phyloP scores from a whole-genome alignment of 1,140 invertebrate species.

The Thaumatotibia leucotreta region DNA sequence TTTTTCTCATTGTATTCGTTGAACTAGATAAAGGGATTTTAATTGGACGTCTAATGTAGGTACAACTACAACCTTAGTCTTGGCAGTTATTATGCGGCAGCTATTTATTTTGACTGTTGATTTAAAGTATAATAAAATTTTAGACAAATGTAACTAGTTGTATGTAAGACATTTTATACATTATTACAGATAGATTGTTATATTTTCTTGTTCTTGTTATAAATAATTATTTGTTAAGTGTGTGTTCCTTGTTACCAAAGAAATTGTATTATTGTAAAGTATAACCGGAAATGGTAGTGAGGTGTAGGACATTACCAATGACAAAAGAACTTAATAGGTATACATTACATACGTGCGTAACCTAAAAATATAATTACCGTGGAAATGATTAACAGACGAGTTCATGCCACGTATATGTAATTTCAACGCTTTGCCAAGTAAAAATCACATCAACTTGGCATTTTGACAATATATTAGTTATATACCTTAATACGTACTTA shows the following conservation, averaged over 20 bases:
- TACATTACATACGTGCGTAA: too few species aligned
- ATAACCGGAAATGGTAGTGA: not conserved
- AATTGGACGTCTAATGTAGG: not conserved
- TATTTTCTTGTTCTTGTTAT: conserved; percentile 72
- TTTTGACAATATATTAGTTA: too few species aligned
- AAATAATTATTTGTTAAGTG: conserved; percentile 57
- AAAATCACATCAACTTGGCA: too few species aligned
- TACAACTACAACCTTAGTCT: not conserved
- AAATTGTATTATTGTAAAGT: conserved; percentile 41
- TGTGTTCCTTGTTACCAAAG: conserved; percentile 75
- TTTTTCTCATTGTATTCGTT: not conserved
- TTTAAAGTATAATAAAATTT: not conserved
- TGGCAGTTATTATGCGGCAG: not conserved
- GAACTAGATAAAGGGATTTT: not conserved
- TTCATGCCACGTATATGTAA: too few species aligned
- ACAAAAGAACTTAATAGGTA: not conserved
- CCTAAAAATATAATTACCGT: too few species aligned
- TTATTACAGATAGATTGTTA: conserved; percentile 54
- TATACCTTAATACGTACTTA: too few species aligned
- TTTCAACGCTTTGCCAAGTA: too few species aligned
- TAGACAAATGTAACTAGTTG: conserved; percentile 13
- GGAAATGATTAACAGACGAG: too few species aligned
- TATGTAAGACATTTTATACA: conserved; percentile 31
- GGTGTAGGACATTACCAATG: not conserved
- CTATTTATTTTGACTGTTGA: conserved; percentile 15